Conservation (phyloP, 2,113 vertebrate genomes). For the Cyanoderma ruficeps region DNA sequence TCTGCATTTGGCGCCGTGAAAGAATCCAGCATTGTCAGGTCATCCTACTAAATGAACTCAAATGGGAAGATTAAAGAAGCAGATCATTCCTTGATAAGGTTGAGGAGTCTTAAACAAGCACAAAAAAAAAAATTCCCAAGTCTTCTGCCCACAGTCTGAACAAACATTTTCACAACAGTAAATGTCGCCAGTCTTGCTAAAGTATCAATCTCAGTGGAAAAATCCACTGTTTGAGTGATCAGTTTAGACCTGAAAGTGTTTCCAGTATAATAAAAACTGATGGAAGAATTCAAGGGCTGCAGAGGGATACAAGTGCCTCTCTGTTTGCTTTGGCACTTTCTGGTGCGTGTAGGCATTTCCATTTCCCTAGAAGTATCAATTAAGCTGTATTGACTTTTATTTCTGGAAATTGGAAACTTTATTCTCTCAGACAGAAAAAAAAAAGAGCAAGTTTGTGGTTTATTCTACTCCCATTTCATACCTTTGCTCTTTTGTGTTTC, state of each 20-base stretch:
- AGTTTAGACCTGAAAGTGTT: slow-evolving; percentile 16
- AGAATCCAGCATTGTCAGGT: not conserved
- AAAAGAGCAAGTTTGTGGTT: slow-evolving; percentile 1
- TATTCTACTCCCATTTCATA: not conserved
- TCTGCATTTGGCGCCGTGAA: not conserved
- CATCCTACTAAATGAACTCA: not conserved
- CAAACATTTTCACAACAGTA: not conserved
- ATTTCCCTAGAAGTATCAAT: slow-evolving; percentile 59
- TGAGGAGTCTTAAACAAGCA: not conserved
- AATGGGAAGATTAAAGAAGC: slow-evolving; percentile 16
- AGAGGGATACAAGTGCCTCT: not conserved
- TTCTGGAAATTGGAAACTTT: slow-evolving; percentile 58
- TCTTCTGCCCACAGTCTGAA: not conserved
- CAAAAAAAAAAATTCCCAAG: not conserved
- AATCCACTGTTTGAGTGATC: slow-evolving; percentile 39
- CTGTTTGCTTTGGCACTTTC: slow-evolving; percentile 55
- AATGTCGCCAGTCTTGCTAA: not conserved
- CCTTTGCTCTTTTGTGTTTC: slow-evolving; percentile 8
- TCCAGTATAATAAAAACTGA: slow-evolving; percentile 61
- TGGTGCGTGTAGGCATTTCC: slow-evolving; percentile 50
- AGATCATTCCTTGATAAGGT: not conserved
- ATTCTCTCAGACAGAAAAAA: slow-evolving; percentile 19
- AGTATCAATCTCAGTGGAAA: slow-evolving; percentile 43
- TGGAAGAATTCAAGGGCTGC: slow-evolving; percentile 58
- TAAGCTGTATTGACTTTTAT: slow-evolving; percentile 56